Base-by-base conservation (phyloP, 2,888 invertebrate genomes). In the Lithophane semibrunnea region DNA sequence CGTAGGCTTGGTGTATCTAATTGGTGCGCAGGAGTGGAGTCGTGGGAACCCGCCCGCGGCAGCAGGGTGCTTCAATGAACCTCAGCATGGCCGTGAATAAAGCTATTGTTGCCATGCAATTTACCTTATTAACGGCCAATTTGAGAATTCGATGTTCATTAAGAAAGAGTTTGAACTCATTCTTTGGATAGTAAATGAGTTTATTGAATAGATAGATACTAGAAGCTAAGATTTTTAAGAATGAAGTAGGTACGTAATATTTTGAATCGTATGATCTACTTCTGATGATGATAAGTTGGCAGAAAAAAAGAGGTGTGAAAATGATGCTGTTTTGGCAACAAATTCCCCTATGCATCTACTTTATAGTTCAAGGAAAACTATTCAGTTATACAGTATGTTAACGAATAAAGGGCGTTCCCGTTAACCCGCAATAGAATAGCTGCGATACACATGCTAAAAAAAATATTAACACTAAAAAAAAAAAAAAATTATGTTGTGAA, bases 11-110 rank as follows among this genome's bases (percentile, higher is more conserved):
- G 89, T 91, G 90, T 91, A 88, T 90, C 89, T 93, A 93, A 94
- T 94, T 94, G 91, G 88, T 79, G 72, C 79, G 84, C 79, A 80
- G 84, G 88, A 88, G 87, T 85, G 80, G 86, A 88, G 63, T 64
- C 93, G 93, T 94, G 94, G 91, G 94, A 93, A 92, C 77, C 64
- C 73, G 89, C 92, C 88, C 65, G 85, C 82, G 91, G 91, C 90
- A 56, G 21, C 86, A 72, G 84, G 85, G 81, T 82, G 74, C 79
- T 79, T 83, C 79, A 88, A 73, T 81, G 80, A 84, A 79, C 79
- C 79, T 78, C 66, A 69, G 63, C 75, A 77, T 72, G 47, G 65
- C 78, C 65, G 79, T 80, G 79, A 82, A 82, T 86, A 84, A 83
- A 75, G 65, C 68, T 81, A 78, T 83, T 87, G 86, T 86, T 86